Evolutionary conservation across 1,140 invertebrate genomes (phyloP).

Genomic region (Elysia chlorotica): DNA sequence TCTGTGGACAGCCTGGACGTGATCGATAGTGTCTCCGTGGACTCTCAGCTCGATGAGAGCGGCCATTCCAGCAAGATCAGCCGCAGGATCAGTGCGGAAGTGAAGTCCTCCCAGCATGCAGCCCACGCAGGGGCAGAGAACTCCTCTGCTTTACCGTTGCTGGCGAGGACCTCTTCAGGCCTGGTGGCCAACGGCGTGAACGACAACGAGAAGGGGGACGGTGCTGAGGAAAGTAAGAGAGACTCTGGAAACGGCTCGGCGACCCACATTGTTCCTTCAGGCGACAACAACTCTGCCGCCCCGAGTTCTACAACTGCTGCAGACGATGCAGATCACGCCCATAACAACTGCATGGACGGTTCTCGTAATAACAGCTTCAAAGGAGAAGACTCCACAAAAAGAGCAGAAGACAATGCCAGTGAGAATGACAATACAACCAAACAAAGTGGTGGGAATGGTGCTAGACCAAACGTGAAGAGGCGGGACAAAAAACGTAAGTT

Average conservation of each 20-base stretch:
- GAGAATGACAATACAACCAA: background rate
- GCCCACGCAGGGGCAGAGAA: background rate
- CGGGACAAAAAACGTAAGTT: constrained; percentile 10
- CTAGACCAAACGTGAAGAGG: background rate
- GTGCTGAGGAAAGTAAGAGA: no score
- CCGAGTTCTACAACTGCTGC: no score
- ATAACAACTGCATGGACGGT: no score
- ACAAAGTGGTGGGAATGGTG: background rate
- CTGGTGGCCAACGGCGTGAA: background rate
- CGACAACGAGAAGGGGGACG: background rate
- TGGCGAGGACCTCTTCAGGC: background rate
- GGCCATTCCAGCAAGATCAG: background rate
- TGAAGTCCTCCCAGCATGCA: no score
- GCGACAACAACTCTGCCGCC: no score
- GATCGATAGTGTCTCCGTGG: background rate
- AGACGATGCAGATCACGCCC: no score
- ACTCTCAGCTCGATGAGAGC: background rate
- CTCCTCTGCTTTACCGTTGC: background rate
- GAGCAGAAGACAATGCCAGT: no score
- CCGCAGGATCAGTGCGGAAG: no score
- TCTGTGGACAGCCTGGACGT: background rate
- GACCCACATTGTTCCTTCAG: no score
- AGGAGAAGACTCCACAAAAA: background rate
- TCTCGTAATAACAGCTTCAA: no score
- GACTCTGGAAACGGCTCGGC: background rate